A percentile compares a stretch with the other conserved stretches of the same genome.
phyloP scores from a whole-genome alignment of 1,140 invertebrate genomes.

The Octopus sinensis region DNA sequence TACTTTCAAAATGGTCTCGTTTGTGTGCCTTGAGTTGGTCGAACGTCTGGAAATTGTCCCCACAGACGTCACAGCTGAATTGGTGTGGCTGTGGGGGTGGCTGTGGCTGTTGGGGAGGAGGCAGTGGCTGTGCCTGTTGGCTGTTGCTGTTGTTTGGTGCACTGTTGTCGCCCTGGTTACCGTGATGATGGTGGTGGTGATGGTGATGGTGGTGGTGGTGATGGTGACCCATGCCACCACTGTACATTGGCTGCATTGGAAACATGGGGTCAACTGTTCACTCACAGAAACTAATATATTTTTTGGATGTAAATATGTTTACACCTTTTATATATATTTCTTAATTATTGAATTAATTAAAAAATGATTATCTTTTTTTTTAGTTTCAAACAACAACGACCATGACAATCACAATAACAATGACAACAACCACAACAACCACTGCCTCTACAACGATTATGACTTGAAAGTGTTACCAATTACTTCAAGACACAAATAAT shows the following conservation, averaged over 20 bases:
- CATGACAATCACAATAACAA: too few species aligned
- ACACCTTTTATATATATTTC: too few species aligned
- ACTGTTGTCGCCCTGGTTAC: not conserved
- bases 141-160: not conserved
- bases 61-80: not conserved
- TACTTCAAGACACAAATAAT: too few species aligned
- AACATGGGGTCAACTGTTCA: not conserved
- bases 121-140: not conserved
- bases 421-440: too few species aligned
- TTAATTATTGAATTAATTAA: too few species aligned
- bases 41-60: not conserved
- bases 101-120: not conserved
- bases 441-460: too few species aligned
- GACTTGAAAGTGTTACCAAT: too few species aligned
- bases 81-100: not conserved
- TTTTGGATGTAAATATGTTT: too few species aligned
- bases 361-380: too few species aligned
- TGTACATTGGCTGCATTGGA: slow-evolving; percentile 1
- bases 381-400: too few species aligned
- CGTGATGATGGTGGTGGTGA: not conserved
- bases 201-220: slow-evolving; percentile 4
- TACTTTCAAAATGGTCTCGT: not conserved
- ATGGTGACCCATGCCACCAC: not conserved
- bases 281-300: too few species aligned
- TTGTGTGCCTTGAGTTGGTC: not conserved